Evolutionary conservation across 2,888 invertebrate genomes (phyloP), one percentile per base, ranked within the genome.

Genomic region (Drosophila maculinotata): DNA sequence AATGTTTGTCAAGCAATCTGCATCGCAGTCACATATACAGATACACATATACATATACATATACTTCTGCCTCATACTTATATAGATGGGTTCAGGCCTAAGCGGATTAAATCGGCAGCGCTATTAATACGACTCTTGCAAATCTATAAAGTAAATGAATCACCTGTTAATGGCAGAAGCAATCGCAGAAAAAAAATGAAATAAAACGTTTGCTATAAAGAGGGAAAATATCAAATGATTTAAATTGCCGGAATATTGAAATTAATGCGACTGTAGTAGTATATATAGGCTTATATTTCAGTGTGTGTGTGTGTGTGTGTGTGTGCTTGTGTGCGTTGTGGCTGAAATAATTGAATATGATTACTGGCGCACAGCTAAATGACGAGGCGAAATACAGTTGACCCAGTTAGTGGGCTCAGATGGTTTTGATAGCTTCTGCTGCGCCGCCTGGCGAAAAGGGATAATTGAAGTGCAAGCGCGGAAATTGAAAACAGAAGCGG

Each of bases 301-400:
- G 9, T 45, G 15, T 30, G 31, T 12, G 38, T 30, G 3, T 25
- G 23, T 56, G 9, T 35, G 14, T 44, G 30, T 28, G 23, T 36
- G 39, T 47, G 51, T 54, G 41, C 31, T 42, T 42, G 58, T 56
- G 52, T 51, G 44, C 15, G 51, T 44, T 62, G 66, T 65, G 78
- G 63, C 64, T 63, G 59, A 80, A 69, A 81, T 84, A 81, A 81
- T 87, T 80, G 85, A 77, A 74, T 77, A 79, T 68, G 87, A 87
- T 84, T 85, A 84, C 65, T 33, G 45, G 59, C 60, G 56, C 66
- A 49, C 47, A 53, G 64, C 57, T 42, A 49, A 76, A 76, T 76
- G 80, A 72, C 77, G 64, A 65, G 49, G 65, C 66, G 31, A 62
- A 59, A 71, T 71, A 66, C 60, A 62, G 80, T 70, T 87, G 87